These are phyloP conservation scores for Thomomys bottae DNA, from an alignment of 2,113 vertebrate species.

Conservation along the genomic window DNA sequence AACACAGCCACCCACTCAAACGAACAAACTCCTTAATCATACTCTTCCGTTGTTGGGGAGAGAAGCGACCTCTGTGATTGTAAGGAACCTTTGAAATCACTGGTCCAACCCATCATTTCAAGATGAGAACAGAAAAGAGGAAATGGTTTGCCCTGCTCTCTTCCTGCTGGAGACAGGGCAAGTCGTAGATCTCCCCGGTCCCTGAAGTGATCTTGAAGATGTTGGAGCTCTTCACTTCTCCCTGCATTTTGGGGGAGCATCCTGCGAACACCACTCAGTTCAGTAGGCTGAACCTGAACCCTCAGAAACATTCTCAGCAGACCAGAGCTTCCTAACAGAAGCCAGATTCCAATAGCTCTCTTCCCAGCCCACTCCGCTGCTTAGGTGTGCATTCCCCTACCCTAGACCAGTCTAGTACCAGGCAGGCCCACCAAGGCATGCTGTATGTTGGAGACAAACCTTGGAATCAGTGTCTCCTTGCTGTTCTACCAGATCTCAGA, in stretches of 20 bases:
- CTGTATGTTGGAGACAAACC: not conserved
- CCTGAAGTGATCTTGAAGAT: not conserved
- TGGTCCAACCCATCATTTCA: not conserved
- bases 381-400: not conserved
- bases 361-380: not conserved
- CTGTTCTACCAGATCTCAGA: not conserved
- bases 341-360: not conserved
- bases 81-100: slow-evolving; percentile 37
- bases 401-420: not conserved
- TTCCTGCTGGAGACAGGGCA: not conserved
- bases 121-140: not conserved
- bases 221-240: not conserved
- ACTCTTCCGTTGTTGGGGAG: not conserved
- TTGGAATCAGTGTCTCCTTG: not conserved
- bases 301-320: not conserved
- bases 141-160: not conserved
- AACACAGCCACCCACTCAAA: slow-evolving; percentile 53
- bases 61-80: not conserved
- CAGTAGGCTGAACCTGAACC: not conserved
- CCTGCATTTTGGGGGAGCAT: not conserved
- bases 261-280: not conserved
- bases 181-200: not conserved
- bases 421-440: not conserved
- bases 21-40: slow-evolving; percentile 45
- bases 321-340: not conserved